Base-by-base conservation (phyloP, 2,797 vertebrate species). In the Sebastolobus alascanus region DNA sequence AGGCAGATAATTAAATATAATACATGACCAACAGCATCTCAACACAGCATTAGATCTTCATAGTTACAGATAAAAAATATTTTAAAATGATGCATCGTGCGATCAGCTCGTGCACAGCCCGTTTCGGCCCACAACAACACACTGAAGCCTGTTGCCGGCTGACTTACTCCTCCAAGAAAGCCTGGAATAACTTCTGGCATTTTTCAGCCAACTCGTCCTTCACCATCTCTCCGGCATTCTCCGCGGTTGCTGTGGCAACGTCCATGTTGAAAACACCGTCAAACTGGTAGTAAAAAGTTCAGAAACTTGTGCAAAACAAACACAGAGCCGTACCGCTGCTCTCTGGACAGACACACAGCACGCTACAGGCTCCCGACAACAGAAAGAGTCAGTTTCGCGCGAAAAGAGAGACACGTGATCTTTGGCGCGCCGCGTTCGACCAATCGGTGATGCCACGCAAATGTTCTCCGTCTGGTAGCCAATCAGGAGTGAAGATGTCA, bases 101-200 rank as follows among this genome's bases (percentile, higher is more conserved):
- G 16, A 35, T 22, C 20, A 4, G n/a, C 63, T 76, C 77, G 71
- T 61, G 37, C 1, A 2, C 38, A 43, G 22, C 16, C 9, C 5
- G 35, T 50, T 58, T 12, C 25, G 59, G 25, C 20, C 37, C 20
- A 25, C 37, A 66, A 27, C n/a, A 77, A 67, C 6, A 82, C 78
- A 82, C 68, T 0, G 27, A 80, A 75, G 65, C 58, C 25, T 59
- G n/a, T 0, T 7, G 13, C 4, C 4, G 31, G 1, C 8, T 2
- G 27, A 97, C 98, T 99, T 91, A 99, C 98, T 99, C 98, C 83
- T 99, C 98, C 22, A 99, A 85, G 90, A 99, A 99, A 86, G 97
- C 98, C 93, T 98, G 97, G 88, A 99, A 99, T 33, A 99, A 94
- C 88, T 99, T 99, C 94, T 99, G 98, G 81, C 98, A 99, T 89